Evolutionary conservation across 2,797 vertebrate species (phyloP).

Genomic region (Pagetopsis macropterus): DNA sequence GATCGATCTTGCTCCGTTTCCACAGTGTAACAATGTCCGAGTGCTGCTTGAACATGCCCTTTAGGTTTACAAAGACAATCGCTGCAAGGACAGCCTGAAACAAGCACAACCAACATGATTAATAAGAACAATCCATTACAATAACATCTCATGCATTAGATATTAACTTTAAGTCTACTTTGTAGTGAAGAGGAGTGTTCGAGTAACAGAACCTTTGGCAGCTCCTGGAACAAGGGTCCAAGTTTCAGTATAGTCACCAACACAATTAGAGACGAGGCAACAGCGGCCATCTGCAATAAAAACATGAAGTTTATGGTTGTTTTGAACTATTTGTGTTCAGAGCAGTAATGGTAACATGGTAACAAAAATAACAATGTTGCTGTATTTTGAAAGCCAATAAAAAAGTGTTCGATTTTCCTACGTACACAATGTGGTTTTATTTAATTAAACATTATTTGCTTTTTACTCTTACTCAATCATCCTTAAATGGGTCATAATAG

Average conservation of each 20-base stretch:
- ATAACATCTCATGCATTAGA: conserved; percentile 1
- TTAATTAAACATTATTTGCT: conserved; percentile 15
- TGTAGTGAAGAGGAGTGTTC: not conserved
- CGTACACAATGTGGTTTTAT: not conserved
- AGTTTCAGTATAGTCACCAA: conserved; percentile 93
- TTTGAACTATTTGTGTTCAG: not conserved
- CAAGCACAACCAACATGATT: conserved; percentile 14
- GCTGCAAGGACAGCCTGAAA: conserved; percentile 90
- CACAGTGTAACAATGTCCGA: conserved; percentile 87
- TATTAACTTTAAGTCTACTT: not conserved
- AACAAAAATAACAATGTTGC: too few relatives aligned
- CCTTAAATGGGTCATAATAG: not conserved
- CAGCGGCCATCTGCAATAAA: conserved; percentile 87
- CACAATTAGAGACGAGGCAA: conserved; percentile 88
- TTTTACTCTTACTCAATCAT: not conserved
- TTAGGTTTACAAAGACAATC: conserved; percentile 91
- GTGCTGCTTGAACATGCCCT: conserved; percentile 94
- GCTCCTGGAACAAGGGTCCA: conserved; percentile 89
- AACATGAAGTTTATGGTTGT: conserved; percentile 8
- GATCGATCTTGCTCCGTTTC: conserved; percentile 88
- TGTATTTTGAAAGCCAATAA: too few relatives aligned
- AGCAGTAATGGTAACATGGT: not conserved
- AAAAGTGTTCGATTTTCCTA: not conserved
- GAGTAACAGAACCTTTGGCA: conserved; percentile 89
- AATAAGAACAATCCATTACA: not conserved